phyloP scores from a whole-genome alignment of 2,797 vertebrate species.

The Peromyscus eremicus region DNA sequence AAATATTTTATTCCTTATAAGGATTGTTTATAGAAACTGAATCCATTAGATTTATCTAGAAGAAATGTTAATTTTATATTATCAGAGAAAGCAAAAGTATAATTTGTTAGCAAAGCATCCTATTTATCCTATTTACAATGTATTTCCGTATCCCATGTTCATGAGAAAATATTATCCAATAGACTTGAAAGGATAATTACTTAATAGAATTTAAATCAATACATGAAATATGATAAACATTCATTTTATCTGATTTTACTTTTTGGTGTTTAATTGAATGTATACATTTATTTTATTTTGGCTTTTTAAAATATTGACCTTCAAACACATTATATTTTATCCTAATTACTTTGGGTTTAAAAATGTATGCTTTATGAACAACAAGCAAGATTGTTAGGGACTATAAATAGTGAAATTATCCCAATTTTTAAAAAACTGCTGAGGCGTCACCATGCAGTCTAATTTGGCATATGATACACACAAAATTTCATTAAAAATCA shows the following conservation, averaged over 20 bases:
- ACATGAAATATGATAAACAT: conserved; percentile 38
- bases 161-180: not conserved
- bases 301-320: conserved; percentile 2
- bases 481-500: conserved; percentile 36
- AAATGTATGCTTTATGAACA: not conserved
- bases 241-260: not conserved
- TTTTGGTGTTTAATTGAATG: not conserved
- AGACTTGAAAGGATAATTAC: conserved; percentile 81
- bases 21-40: not conserved
- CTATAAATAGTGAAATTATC: not conserved
- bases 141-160: not conserved
- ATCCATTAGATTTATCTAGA: not conserved
- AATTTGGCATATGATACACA: not conserved
- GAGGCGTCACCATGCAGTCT: not conserved
- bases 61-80: conserved; percentile 37
- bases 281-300: conserved; percentile 22
- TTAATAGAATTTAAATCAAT: conserved; percentile 82
- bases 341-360: not conserved
- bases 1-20: conserved; percentile 27
- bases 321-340: conserved; percentile 22
- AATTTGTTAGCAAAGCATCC: conserved; percentile 43
- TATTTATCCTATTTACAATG: not conserved
- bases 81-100: not conserved
- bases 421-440: not conserved
- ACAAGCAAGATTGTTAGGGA: not conserved